These are phyloP conservation scores for Iselma pallidipennis DNA, from an alignment of 2,888 invertebrate genomes.

Conservation along the genomic window DNA sequence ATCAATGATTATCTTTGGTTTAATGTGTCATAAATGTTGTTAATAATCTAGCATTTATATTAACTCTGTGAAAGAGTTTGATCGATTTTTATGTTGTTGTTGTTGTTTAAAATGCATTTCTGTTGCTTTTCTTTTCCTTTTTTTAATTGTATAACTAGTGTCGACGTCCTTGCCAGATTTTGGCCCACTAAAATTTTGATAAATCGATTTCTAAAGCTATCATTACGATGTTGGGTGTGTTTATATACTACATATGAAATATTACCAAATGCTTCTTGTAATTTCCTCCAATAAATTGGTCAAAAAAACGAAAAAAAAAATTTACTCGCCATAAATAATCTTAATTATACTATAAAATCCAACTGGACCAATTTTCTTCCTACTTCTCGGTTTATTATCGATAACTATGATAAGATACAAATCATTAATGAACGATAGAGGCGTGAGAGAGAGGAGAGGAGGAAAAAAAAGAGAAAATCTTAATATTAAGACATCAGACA, in stretches of 20 bases:
- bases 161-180: slow-evolving; percentile 1
- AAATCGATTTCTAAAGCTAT: slow-evolving; percentile 21
- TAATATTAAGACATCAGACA: too few species aligned
- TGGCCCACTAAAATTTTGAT: slow-evolving; percentile 22
- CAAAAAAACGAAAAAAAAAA: slow-evolving; percentile 8
- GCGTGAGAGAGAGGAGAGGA: too few species aligned
- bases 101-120: too few species aligned
- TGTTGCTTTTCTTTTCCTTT: too few species aligned
- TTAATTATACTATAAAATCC: not conserved
- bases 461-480: too few species aligned
- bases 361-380: not conserved
- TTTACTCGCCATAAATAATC: slow-evolving; percentile 15
- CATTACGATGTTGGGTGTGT: slow-evolving; percentile 21
- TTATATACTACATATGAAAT: slow-evolving; percentile 15
- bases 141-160: too few species aligned
- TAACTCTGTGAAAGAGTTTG: not conserved
- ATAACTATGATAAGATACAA: too few species aligned
- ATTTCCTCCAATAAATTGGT: slow-evolving; percentile 21
- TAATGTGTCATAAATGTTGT: not conserved
- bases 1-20: not conserved
- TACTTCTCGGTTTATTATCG: too few species aligned
- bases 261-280: slow-evolving; percentile 22
- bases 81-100: not conserved
- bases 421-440: too few species aligned
- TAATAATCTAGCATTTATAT: not conserved